phyloP scores from a whole-genome alignment of 92 coral and sea anemone genomes.

The Paragorgia papillata region DNA sequence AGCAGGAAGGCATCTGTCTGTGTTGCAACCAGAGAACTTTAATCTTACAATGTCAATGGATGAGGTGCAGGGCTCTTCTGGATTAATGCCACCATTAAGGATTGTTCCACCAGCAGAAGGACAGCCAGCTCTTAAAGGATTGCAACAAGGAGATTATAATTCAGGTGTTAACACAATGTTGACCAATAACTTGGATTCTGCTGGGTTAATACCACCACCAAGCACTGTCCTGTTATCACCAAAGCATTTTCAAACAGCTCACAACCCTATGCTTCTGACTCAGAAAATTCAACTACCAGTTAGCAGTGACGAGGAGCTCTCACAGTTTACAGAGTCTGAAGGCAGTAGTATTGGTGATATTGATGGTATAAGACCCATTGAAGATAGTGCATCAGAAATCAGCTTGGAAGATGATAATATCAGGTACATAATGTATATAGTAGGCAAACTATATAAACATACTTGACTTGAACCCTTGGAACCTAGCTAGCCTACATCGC shows the following conservation, averaged over 20 bases:
- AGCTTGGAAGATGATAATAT: conserved; percentile 33
- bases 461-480: too few species aligned
- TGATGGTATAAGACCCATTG: conserved; percentile 57
- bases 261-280: conserved; percentile 33
- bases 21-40: background rate
- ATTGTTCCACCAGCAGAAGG: too few species aligned
- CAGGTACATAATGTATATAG: background rate
- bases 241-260: conserved; percentile 78
- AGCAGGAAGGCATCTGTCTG: background rate
- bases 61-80: too few species aligned
- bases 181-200: background rate
- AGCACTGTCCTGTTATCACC: conserved; percentile 29
- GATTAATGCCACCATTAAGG: background rate
- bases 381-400: conserved; percentile 75
- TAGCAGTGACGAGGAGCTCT: conserved; percentile 18
- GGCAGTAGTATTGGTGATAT: conserved; percentile 25
- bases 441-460: too few species aligned
- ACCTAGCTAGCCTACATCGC: too few species aligned
- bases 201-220: conserved; percentile 12
- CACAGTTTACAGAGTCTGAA: conserved; percentile 25
- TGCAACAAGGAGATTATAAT: too few species aligned
- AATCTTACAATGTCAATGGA: too few species aligned
- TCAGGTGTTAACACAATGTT: background rate
- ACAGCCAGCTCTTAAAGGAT: too few species aligned
- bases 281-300: conserved; percentile 25